Evolutionary conservation across 2,113 vertebrate genomes (phyloP).

Genomic region (Anarhynchus alexandrinus): DNA sequence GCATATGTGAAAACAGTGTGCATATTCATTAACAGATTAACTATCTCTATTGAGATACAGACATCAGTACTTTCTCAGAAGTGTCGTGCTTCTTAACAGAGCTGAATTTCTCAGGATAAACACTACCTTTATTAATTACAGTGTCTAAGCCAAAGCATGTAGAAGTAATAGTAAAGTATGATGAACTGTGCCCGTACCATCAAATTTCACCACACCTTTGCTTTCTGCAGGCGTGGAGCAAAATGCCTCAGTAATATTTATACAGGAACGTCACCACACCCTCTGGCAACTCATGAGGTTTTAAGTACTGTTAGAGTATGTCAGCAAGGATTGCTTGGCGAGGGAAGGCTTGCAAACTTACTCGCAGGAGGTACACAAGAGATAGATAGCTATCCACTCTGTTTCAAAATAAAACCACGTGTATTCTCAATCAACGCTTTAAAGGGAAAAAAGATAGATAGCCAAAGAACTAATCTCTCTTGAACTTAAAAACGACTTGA

Average conservation of each 20-base stretch:
- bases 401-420: conserved; percentile 37
- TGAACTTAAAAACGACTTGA: neutral
- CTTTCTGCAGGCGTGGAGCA: conserved; percentile 22
- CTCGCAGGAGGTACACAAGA: neutral
- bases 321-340: neutral
- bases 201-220: conserved; percentile 41
- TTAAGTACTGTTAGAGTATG: neutral
- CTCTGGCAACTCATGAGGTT: neutral
- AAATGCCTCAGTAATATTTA: conserved; percentile 21
- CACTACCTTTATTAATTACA: neutral
- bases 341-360: neutral
- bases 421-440: neutral
- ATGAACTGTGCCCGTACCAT: neutral
- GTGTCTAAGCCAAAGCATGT: neutral
- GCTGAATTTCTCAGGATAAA: neutral
- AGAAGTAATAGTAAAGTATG: neutral
- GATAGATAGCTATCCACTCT: neutral
- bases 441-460: neutral
- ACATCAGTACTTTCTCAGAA: neutral
- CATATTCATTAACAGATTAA: neutral
- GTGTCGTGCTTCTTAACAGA: fast-evolving
- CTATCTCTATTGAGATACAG: neutral
- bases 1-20: neutral
- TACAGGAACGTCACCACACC: conserved; percentile 24
- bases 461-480: neutral